These are phyloP conservation scores for Mimumesa dahlbomi DNA, from an alignment of 2,888 invertebrate species.

Conservation along the genomic window DNA sequence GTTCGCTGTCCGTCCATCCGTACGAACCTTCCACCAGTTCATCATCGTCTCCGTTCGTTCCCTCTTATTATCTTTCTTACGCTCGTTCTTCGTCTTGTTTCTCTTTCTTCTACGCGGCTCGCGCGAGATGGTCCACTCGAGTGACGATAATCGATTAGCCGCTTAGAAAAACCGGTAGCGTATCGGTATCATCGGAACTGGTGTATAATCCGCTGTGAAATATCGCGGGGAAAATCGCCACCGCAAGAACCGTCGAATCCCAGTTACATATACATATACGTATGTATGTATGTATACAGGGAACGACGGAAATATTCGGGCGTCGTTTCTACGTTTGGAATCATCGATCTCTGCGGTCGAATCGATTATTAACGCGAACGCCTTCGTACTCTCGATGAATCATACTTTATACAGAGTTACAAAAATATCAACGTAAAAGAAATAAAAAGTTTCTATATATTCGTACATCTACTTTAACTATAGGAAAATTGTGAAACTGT, in stretches of 20 bases:
- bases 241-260: neutral
- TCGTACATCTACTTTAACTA: no score
- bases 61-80: slow-evolving; percentile 60
- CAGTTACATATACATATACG: no score
- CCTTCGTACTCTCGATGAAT: no score
- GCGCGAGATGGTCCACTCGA: slow-evolving; percentile 27
- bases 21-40: slow-evolving; percentile 49
- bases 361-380: no score
- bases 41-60: slow-evolving; percentile 53
- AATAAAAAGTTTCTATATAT: no score
- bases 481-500: no score
- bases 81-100: slow-evolving; percentile 15
- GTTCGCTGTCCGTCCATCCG: slow-evolving; percentile 63
- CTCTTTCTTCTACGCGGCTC: slow-evolving; percentile 11
- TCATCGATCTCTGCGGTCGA: no score
- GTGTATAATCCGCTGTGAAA: slow-evolving; percentile 36
- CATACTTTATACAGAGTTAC: no score
- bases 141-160: slow-evolving; percentile 58
- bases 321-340: no score
- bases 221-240: slow-evolving; percentile 44
- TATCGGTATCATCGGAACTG: slow-evolving; percentile 35
- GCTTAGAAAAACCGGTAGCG: slow-evolving; percentile 35
- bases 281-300: no score
- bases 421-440: no score
- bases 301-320: no score